phyloP scores from a whole-genome alignment of 1,140 invertebrate species.

The Drosophila virilis region DNA sequence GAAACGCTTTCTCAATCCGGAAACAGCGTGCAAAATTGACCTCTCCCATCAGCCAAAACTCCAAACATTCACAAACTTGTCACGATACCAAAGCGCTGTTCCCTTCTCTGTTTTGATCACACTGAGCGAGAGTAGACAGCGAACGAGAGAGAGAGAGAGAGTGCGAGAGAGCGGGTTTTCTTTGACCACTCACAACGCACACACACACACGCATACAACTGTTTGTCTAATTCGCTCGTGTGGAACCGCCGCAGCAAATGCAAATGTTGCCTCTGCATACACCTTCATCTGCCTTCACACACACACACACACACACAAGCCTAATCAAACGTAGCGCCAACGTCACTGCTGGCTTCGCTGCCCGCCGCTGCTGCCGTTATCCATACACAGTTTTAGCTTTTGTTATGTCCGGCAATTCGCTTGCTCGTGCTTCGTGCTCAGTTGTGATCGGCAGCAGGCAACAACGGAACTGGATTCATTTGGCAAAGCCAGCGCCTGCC shows the following conservation, averaged over 20 bases:
- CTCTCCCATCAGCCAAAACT: slow-evolving; percentile 7
- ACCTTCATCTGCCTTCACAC: slow-evolving; percentile 20
- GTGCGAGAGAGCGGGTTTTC: slow-evolving; percentile 30
- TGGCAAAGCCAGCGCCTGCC: slow-evolving; percentile 3
- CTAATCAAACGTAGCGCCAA: slow-evolving; percentile 21
- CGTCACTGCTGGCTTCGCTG: slow-evolving; percentile 19
- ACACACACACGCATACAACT: slow-evolving; percentile 8
- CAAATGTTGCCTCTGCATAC: slow-evolving; percentile 36
- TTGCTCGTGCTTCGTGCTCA: slow-evolving; percentile 26
- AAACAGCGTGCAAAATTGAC: slow-evolving; percentile 12
- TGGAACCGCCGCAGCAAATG: slow-evolving; percentile 38
- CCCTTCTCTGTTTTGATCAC: slow-evolving; percentile 5
- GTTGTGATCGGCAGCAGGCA: slow-evolving; percentile 45
- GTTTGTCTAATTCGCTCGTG: slow-evolving; percentile 42
- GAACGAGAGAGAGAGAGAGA: background rate
- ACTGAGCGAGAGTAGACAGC: background rate
- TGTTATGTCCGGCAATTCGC: slow-evolving; percentile 24
- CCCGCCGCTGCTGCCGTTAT: slow-evolving; percentile 8
- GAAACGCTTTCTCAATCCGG: slow-evolving; percentile 5
- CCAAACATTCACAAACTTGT: slow-evolving; percentile 40
- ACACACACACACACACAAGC: background rate
- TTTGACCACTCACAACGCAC: slow-evolving; percentile 14
- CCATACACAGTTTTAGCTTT: slow-evolving; percentile 10
- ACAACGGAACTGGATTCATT: slow-evolving; percentile 43
- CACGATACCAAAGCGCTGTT: slow-evolving; percentile 22